Conservation (phyloP, 1,140 invertebrate genomes). For the Drosophila sucinea region DNA sequence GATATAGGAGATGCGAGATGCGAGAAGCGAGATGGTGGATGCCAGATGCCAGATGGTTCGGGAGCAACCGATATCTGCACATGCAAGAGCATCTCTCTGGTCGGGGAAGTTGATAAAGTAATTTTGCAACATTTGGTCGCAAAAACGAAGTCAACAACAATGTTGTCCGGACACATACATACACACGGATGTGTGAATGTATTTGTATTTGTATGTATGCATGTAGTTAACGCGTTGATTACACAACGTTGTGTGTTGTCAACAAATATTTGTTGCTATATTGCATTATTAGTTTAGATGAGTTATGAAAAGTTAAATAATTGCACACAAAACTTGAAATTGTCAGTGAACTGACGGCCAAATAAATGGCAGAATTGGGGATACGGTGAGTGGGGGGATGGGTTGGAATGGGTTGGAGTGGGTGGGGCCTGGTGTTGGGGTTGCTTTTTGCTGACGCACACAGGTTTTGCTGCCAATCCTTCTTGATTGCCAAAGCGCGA, state of each 20-base stretch:
- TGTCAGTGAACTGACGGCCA: conserved; percentile 23
- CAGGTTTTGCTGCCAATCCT: conserved; percentile 42
- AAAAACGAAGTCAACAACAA: conserved; percentile 68
- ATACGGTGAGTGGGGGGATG: not conserved
- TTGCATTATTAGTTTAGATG: conserved; percentile 75
- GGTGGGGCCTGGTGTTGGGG: not conserved
- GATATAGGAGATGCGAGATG: not conserved
- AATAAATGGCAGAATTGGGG: not conserved
- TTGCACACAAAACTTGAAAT: conserved; percentile 47
- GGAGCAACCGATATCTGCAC: conserved; percentile 10
- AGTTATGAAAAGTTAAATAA: conserved; percentile 80
- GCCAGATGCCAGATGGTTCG: not conserved
- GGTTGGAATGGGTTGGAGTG: not conserved
- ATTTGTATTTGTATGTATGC: conserved; percentile 1
- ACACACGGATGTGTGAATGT: not conserved
- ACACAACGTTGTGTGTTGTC: conserved; percentile 53
- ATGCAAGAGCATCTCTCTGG: not conserved
- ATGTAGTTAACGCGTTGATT: conserved; percentile 33
- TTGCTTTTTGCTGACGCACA: conserved; percentile 61
- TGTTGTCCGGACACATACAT: conserved; percentile 36
- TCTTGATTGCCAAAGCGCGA: conserved; percentile 58
- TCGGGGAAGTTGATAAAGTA: conserved; percentile 58
- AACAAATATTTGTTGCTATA: conserved; percentile 72
- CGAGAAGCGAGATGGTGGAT: not conserved
- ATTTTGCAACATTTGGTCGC: conserved; percentile 55